A percentile compares a stretch with the other conserved stretches of the same genome.
Evolutionary conservation across 2,113 vertebrate species (phyloP).

Genomic region (Cyanistes caeruleus): DNA sequence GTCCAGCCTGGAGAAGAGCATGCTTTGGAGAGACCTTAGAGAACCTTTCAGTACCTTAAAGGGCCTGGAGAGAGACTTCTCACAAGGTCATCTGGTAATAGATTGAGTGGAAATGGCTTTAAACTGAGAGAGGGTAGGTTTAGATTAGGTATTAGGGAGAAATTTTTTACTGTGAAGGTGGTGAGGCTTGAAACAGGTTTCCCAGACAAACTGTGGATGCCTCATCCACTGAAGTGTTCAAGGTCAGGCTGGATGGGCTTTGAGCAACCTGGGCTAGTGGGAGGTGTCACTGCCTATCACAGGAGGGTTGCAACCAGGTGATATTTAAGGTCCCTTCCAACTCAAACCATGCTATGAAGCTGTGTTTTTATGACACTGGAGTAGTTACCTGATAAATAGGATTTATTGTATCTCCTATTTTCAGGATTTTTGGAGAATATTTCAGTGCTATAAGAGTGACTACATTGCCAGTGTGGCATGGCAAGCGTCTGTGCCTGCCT

Average conservation of each 20-base stretch:
- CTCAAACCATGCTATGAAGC: not conserved
- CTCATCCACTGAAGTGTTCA: not conserved
- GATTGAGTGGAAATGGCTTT: not conserved
- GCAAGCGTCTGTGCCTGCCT: not conserved
- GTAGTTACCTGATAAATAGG: not conserved
- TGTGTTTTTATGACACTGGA: not conserved
- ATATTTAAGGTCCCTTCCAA: not conserved
- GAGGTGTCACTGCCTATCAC: not conserved
- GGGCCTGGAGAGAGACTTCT: not conserved
- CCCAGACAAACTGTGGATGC: not conserved
- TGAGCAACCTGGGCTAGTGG: not conserved
- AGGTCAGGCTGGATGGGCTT: not conserved
- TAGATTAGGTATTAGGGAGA: not conserved
- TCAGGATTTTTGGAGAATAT: not conserved
- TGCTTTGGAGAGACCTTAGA: too few species aligned
- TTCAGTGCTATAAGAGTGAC: not conserved
- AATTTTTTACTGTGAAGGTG: not conserved
- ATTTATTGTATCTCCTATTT: not conserved
- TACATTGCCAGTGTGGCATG: accelerated
- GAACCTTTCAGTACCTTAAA: not conserved
- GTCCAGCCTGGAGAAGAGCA: not conserved
- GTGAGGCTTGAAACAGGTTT: not conserved
- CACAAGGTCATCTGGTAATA: not conserved
- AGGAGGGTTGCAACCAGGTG: not conserved
- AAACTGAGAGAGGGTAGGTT: not conserved